Conservation (phyloP, 2,113 vertebrate species). For the Cathartes aura region DNA sequence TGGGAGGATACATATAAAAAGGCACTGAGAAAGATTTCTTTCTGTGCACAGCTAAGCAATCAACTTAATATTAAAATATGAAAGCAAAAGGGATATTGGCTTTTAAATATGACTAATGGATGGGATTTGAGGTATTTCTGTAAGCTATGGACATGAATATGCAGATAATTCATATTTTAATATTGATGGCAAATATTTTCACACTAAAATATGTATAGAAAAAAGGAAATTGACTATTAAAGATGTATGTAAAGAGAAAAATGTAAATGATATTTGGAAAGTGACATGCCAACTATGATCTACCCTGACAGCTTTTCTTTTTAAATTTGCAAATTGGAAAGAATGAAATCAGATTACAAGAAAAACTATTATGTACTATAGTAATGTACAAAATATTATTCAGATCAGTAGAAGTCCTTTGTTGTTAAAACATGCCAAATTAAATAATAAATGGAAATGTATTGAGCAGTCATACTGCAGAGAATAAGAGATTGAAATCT, state of each 20-base stretch:
- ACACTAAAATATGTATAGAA: conserved; percentile 63
- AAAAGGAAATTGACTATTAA: conserved; percentile 56
- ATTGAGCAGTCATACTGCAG: background rate
- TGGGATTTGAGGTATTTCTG: conserved; percentile 37
- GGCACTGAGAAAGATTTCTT: background rate
- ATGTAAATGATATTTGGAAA: conserved; percentile 50
- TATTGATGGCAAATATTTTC: conserved; percentile 69
- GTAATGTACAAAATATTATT: background rate
- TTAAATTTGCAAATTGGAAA: conserved; percentile 32
- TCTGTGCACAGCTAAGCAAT: background rate
- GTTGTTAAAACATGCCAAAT: background rate
- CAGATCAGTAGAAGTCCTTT: background rate
- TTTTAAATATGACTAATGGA: conserved; percentile 44
- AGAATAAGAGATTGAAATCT: background rate
- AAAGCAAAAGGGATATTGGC: background rate
- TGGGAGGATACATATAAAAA: background rate
- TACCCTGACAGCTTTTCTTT: conserved; percentile 37
- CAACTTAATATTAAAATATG: conserved; percentile 33
- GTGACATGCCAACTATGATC: conserved; percentile 7
- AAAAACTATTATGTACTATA: background rate
- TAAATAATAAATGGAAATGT: conserved; percentile 51
- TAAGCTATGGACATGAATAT: conserved; percentile 25
- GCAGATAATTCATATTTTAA: conserved; percentile 61
- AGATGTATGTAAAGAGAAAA: conserved; percentile 53
- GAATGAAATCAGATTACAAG: conserved; percentile 36